A percentile compares a stretch with the other conserved stretches of the same genome.
Evolutionary conservation across 2,113 vertebrate genomes (phyloP).

Genomic region (Neolamprologus modestus): DNA sequence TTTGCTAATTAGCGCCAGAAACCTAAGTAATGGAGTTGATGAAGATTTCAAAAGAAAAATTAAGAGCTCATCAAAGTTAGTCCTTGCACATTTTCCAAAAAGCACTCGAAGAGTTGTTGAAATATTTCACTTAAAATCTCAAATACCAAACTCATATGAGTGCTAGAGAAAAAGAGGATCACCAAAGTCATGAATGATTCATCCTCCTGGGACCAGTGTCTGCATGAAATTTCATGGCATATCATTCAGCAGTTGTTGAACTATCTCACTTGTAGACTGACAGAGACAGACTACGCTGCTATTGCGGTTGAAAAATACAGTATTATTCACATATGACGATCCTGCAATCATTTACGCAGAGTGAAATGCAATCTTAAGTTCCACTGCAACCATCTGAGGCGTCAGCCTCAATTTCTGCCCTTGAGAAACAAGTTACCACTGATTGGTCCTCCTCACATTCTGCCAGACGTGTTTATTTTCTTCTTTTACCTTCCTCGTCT

Average conservation of each 20-base stretch:
- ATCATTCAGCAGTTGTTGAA: background rate
- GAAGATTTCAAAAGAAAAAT: background rate
- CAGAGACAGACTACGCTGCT: background rate
- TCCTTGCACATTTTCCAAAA: background rate
- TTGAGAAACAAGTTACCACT: background rate
- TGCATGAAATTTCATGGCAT: background rate
- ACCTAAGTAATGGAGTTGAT: background rate
- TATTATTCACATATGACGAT: background rate
- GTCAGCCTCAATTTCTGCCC: background rate
- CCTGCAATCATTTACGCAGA: background rate
- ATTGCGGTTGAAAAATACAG: background rate
- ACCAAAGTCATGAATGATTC: background rate
- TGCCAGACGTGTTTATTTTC: slow-evolving; percentile 25
- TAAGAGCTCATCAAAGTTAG: background rate
- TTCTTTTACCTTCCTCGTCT: slow-evolving; percentile 14
- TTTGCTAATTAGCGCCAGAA: background rate
- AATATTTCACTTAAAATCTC: background rate
- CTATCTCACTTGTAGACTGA: background rate
- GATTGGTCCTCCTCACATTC: slow-evolving; percentile 19
- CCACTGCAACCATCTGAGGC: background rate
- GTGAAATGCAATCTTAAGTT: background rate
- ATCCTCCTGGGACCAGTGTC: background rate
- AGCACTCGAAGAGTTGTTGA: background rate
- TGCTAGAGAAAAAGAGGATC: background rate
- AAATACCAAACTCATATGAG: background rate